Base-by-base conservation (phyloP, 2,888 invertebrate species). In the Hirtodrosophila trivittata region DNA sequence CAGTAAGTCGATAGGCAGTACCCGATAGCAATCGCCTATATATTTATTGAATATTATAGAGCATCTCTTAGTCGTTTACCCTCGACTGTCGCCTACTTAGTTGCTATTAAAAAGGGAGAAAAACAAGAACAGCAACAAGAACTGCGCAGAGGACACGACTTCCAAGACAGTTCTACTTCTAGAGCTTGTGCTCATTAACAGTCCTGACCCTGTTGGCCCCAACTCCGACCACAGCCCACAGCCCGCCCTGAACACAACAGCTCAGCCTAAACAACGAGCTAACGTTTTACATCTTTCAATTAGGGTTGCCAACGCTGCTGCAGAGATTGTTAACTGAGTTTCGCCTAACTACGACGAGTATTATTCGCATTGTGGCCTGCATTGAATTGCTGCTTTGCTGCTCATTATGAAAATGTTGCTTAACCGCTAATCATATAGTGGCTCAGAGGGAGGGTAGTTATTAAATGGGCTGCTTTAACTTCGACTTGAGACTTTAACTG, bases 221-320 rank as follows among this genome's bases (percentile, higher is more conserved):
- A 13, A 7, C 12, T 5, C 46, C 1, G n/a, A n/a, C 18, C n/a
- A 1, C 7, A 10, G 9, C 9, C 18, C 16, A 35, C n/a, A n/a
- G n/a, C n/a, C n/a, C n/a, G n/a, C n/a, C n/a, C n/a, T n/a, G n/a
- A n/a, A n/a, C n/a, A n/a, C n/a, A n/a, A n/a, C n/a, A n/a, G n/a
- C n/a, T n/a, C n/a, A 13, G 25, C 47, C 51, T 30, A 57, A 57
- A 47, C 66, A 70, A 60, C 66, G 66, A 75, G 76, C 76, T 69
- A 75, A 69, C 76, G 69, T 56, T 73, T 76, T 76, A 76, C 73
- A 66, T 73, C 76, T 73, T 66, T 57, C 76, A 80, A 77, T 77
- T 66, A 76, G 73, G 58, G 72, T 73, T 72, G 64, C 59, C 68
- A 75, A 56, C 55, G 55, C 30, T 26, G 42, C 52, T 30, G 16